Conservation (phyloP, 1,140 invertebrate genomes). For the Matsumurasca onukii region DNA sequence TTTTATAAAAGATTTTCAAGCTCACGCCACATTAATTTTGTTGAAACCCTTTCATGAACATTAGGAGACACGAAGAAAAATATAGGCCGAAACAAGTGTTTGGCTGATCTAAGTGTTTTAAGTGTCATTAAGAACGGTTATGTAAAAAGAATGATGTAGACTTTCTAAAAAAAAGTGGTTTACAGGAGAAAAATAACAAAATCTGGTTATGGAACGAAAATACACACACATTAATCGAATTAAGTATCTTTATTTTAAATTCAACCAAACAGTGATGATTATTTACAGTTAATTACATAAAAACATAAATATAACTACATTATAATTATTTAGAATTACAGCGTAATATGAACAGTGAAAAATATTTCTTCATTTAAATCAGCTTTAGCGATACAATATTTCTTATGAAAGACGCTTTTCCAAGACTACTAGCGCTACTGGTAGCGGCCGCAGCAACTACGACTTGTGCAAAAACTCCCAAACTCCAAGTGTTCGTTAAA, state of each 20-base stretch:
- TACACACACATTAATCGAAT: too few species aligned
- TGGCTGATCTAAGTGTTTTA: too few species aligned
- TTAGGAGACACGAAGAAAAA: too few species aligned
- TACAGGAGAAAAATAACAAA: too few species aligned
- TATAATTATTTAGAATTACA: slow-evolving; percentile 20
- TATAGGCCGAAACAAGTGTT: too few species aligned
- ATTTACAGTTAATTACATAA: not conserved
- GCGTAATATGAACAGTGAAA: slow-evolving; percentile 18
- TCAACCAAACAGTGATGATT: not conserved
- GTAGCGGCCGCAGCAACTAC: not conserved
- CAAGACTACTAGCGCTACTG: not conserved
- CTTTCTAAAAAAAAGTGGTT: too few species aligned
- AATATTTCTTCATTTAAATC: not conserved
- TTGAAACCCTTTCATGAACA: too few species aligned
- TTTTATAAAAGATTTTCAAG: too few species aligned
- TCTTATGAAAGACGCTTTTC: slow-evolving; percentile 8
- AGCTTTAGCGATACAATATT: not conserved
- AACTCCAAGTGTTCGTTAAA: not conserved
- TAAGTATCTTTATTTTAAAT: not conserved
- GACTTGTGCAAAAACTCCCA: not conserved
- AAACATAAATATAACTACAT: slow-evolving; percentile 19
- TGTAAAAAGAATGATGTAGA: too few species aligned
- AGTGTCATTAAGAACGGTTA: too few species aligned
- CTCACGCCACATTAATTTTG: too few species aligned
- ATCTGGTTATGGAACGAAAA: too few species aligned